Evolutionary conservation across 1,140 invertebrate genomes (phyloP).

Genomic region (Tenebrio molitor): DNA sequence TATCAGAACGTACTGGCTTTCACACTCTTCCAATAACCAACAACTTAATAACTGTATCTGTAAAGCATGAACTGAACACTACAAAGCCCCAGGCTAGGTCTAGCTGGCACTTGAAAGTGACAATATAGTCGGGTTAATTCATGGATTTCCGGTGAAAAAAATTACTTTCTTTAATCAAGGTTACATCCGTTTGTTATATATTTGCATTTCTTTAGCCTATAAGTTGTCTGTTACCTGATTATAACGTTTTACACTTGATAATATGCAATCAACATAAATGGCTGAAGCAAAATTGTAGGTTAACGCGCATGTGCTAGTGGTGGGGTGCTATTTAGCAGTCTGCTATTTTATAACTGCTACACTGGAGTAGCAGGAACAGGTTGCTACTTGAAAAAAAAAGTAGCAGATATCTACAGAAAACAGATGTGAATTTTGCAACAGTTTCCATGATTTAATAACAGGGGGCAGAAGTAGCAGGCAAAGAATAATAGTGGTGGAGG

Average conservation of each 20-base stretch:
- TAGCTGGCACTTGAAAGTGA: conserved; percentile 59
- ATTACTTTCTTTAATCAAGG: conserved; percentile 13
- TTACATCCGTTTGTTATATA: conserved; percentile 20
- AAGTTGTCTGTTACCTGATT: conserved; percentile 60
- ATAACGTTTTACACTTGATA: conserved; percentile 60
- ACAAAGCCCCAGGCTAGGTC: conserved; percentile 59
- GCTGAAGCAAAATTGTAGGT: conserved; percentile 65
- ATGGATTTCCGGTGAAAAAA: conserved; percentile 28
- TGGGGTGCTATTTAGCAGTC: background rate
- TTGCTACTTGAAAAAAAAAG: background rate
- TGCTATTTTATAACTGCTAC: conserved; percentile 11
- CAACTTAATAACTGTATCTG: conserved; percentile 28
- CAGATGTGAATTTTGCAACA: background rate
- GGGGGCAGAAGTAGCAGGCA: too few species aligned
- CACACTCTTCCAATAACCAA: conserved; percentile 18
- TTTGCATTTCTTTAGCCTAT: conserved; percentile 34
- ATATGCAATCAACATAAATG: conserved; percentile 65
- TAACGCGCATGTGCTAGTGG: conserved; percentile 61
- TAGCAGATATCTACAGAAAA: background rate
- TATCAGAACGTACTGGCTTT: background rate
- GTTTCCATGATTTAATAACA: too few species aligned
- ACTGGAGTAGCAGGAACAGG: background rate
- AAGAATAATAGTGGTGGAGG: too few species aligned
- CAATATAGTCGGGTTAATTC: conserved; percentile 29
- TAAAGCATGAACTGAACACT: conserved; percentile 36